Percentiles rank a stretch among this genome's conserved stretches.
Evolutionary conservation across 2,888 invertebrate species (phyloP).

Genomic region (Marasmarcha lunaedactyla): DNA sequence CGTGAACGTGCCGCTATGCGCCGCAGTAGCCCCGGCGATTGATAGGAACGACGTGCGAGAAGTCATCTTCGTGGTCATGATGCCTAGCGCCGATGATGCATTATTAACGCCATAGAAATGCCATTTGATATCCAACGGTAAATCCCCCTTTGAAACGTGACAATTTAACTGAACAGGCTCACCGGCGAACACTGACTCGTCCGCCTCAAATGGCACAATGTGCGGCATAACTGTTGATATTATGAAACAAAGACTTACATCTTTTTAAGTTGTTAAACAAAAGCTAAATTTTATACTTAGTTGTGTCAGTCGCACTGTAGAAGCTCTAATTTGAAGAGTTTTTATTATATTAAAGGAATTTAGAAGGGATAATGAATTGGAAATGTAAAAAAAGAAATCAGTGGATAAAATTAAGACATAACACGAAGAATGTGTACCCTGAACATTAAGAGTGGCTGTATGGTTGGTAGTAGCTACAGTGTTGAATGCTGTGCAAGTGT

Average conservation of each 20-base stretch:
- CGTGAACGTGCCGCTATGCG: slow-evolving; percentile 81
- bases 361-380: too few species aligned
- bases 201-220: slow-evolving; percentile 75
- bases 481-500: slow-evolving; percentile 81
- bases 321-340: too few species aligned
- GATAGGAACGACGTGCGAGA: slow-evolving; percentile 78
- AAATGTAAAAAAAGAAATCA: too few species aligned
- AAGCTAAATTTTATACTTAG: too few species aligned
- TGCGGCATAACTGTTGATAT: slow-evolving; percentile 74
- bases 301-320: too few species aligned
- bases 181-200: slow-evolving; percentile 77
- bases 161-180: slow-evolving; percentile 77
- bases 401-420: too few species aligned
- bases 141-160: slow-evolving; percentile 79
- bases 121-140: slow-evolving; percentile 81
- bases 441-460: slow-evolving; percentile 73
- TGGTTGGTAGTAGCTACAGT: slow-evolving; percentile 74
- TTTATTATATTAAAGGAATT: too few species aligned
- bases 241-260: too few species aligned
- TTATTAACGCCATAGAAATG: slow-evolving; percentile 76
- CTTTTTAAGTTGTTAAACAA: too few species aligned
- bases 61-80: slow-evolving; percentile 74
- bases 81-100: slow-evolving; percentile 69
- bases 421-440: slow-evolving; percentile 64
- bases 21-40: slow-evolving; percentile 76